A percentile compares a stretch with the other conserved stretches of the same genome.
phyloP scores from a whole-genome alignment of 2,888 invertebrate genomes.

The Hymenopus coronatus region DNA sequence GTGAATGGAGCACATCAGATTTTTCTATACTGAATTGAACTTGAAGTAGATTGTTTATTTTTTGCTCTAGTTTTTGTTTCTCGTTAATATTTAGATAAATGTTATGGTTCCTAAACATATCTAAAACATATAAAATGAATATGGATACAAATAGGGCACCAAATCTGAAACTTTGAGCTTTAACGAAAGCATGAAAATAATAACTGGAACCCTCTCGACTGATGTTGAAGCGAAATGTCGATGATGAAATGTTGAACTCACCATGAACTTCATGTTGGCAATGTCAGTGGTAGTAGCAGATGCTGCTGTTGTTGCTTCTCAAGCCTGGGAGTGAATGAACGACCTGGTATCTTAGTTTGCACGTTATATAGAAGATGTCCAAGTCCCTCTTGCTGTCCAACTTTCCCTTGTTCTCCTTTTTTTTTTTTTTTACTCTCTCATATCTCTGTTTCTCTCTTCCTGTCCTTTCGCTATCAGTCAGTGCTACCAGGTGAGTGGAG shows the following conservation, averaged over 20 bases:
- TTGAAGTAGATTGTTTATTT: no score
- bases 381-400: neutral
- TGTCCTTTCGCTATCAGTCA: neutral
- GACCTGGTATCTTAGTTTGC: neutral
- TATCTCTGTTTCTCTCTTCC: neutral
- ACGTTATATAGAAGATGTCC: constrained; percentile 12
- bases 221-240: no score
- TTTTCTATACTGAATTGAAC: no score
- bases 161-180: no score
- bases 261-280: constrained; percentile 6
- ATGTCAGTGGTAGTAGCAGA: neutral
- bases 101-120: no score
- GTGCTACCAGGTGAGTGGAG: neutral
- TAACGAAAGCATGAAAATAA: no score
- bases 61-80: no score
- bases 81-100: no score
- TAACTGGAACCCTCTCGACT: no score
- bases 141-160: no score
- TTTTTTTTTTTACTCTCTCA: neutral
- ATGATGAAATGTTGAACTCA: neutral
- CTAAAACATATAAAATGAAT: no score
- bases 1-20: no score
- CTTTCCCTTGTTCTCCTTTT: neutral
- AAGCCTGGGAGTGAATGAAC: neutral
- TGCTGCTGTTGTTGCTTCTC: neutral